These are phyloP conservation scores for Thecocarcelia acutangulata DNA, from an alignment of 2,888 invertebrate species.

Conservation along the genomic window DNA sequence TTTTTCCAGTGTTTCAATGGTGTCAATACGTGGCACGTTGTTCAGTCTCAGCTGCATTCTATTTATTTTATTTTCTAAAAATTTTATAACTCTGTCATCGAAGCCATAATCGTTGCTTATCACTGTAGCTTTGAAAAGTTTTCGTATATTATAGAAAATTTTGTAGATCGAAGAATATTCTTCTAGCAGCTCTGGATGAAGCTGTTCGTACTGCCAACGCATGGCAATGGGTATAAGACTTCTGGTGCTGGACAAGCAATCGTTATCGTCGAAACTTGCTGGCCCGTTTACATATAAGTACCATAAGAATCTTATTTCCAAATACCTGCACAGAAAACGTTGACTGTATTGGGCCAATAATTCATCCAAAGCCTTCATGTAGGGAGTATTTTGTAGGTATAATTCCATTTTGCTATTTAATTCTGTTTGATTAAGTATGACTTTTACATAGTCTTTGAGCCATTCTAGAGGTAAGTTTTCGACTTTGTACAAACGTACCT, in stretches of 20 bases:
- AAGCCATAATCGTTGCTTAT: constrained; percentile 62
- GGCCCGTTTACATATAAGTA: constrained; percentile 64
- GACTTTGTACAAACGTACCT: constrained; percentile 31
- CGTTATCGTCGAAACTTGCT: constrained; percentile 44
- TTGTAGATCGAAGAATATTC: constrained; percentile 51
- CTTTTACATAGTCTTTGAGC: constrained; percentile 65
- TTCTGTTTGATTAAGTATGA: constrained; percentile 50
- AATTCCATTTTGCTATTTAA: constrained; percentile 56
- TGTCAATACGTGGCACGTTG: constrained; percentile 66
- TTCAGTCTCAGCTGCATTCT: constrained; percentile 69
- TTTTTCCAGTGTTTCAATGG: constrained; percentile 44
- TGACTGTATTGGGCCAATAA: constrained; percentile 57
- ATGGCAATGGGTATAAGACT: constrained; percentile 70
- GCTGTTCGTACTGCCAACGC: constrained; percentile 68
- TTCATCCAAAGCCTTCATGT: constrained; percentile 62
- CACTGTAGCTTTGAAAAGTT: constrained; percentile 65
- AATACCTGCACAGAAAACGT: constrained; percentile 69
- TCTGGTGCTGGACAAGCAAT: constrained; percentile 61
- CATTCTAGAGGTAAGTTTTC: constrained; percentile 64
- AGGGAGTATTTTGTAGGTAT: constrained; percentile 67
- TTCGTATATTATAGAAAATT: constrained; percentile 61
- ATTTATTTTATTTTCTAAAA: constrained; percentile 66
- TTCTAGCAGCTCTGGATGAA: constrained; percentile 42
- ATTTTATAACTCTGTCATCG: constrained; percentile 48
- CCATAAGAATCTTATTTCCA: constrained; percentile 70